Evolutionary conservation across 2,113 vertebrate genomes (phyloP), one percentile per base, ranked within the genome.

Genomic region (Grus americana): DNA sequence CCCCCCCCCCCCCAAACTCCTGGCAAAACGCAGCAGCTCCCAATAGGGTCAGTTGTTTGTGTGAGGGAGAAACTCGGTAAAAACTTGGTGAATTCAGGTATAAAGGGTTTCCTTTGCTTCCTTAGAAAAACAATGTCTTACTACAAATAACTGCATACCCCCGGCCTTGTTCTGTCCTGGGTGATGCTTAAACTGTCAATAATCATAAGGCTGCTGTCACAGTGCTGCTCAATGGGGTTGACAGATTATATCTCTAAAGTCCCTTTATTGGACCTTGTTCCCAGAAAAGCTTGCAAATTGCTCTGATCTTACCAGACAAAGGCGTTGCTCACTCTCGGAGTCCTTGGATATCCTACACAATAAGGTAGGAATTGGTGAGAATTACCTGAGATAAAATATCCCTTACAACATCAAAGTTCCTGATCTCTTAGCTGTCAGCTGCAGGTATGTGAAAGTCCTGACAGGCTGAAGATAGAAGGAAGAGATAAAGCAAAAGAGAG

Each of bases 251-350:
- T 98, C 98, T 99, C 98, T 98, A 96, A 98, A 98, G 97, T 98
- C 96, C 97, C 99, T 99, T 99, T 99, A 98, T 99, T 98, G 97
- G 95, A 97, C 96, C 88, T 94, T 97, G 98, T 98, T 98, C 97
- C 98, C 96, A 97, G 98, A 97, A 97, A 98, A 98, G 98, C 98
- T 98, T 98, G 98, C 98, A 99, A 99, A 99, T 99, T 99, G 98
- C 98, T 99, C 98, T 98, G 99, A 99, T 99, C 98, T 98, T 72
- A 86, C 91, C 65, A 97, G 98, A 99, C 99, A 99, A 99, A 99
- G 99, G 97, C 88, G 13, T 98, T 96, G 96, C 99, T 98, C 98
- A 98, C 98, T 98, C 98, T 91, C 58, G 10, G 95, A 96, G 98
- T 96, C 97, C 96, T 98, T 83, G 98, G 97, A 97, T 98, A 98